These are phyloP conservation scores for Orthosia cruda DNA, from an alignment of 2,888 invertebrate species.

Conservation along the genomic window DNA sequence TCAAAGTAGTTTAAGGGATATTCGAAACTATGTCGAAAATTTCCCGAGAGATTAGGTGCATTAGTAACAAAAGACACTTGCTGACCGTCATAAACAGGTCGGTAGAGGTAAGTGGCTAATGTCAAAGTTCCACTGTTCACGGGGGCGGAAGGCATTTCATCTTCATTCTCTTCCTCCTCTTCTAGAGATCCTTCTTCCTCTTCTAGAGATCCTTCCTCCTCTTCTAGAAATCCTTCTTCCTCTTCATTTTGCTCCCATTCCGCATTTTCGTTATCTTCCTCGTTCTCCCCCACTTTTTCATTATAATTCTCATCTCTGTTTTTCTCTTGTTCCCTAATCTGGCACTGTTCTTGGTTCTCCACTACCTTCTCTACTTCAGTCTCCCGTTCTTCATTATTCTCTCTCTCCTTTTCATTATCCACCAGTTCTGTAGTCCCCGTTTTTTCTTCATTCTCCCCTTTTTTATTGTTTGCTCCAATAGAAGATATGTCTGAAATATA, in stretches of 20 bases:
- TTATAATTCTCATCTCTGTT: neutral
- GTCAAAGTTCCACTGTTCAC: neutral
- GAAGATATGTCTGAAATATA: slow-evolving; percentile 23
- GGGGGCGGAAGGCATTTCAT: slow-evolving; percentile 3
- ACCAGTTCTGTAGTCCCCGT: too few relatives aligned
- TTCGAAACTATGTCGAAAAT: neutral
- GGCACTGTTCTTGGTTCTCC: neutral
- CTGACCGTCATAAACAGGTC: slow-evolving; percentile 4
- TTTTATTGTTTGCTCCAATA: neutral
- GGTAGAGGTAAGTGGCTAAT: neutral
- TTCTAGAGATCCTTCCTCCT: neutral
- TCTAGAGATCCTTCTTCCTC: neutral
- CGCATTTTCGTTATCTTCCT: neutral
- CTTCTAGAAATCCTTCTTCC: neutral
- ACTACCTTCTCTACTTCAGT: neutral
- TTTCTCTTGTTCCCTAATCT: neutral
- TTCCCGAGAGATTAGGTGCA: neutral
- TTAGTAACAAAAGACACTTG: neutral
- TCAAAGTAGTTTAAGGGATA: neutral
- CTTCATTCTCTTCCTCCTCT: neutral
- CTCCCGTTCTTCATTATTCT: neutral
- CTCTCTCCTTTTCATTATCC: neutral
- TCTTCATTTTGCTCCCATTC: neutral
- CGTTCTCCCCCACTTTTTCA: neutral
- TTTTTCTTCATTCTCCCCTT: neutral